Percentiles rank a stretch among this genome's conserved stretches.
Conservation (phyloP, 2,888 invertebrate genomes). For the Priapulus caudatus region DNA sequence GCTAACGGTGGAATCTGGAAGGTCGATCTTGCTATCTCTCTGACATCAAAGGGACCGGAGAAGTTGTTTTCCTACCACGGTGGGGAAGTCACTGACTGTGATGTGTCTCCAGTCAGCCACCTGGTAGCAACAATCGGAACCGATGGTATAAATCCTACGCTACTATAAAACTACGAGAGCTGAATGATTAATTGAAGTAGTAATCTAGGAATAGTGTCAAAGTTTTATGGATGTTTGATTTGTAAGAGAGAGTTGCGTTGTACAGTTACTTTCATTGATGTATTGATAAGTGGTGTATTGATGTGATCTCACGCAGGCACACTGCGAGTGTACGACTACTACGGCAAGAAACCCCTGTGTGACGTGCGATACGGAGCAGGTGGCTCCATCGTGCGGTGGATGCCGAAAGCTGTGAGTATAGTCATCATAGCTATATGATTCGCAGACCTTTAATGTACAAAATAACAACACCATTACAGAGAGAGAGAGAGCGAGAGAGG, state of each 20-base stretch:
- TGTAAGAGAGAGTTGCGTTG: too few species aligned
- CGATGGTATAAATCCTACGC: slow-evolving; percentile 46
- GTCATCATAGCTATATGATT: neutral
- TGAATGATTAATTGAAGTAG: neutral
- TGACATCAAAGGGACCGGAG: slow-evolving; percentile 42
- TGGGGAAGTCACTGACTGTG: slow-evolving; percentile 57
- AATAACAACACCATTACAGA: too few species aligned
- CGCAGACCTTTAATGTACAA: too few species aligned
- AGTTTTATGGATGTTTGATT: too few species aligned
- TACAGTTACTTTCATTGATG: too few species aligned
- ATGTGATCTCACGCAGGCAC: slow-evolving; percentile 23
- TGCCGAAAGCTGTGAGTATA: slow-evolving; percentile 43
- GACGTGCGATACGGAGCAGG: slow-evolving; percentile 50
- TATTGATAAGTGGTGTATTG: too few species aligned
- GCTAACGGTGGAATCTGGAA: slow-evolving; percentile 70
- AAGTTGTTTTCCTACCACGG: slow-evolving; percentile 58
- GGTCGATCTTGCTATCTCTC: slow-evolving; percentile 51
- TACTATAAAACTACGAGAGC: slow-evolving; percentile 16
- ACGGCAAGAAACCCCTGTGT: slow-evolving; percentile 47
- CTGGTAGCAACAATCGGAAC: slow-evolving; percentile 58
- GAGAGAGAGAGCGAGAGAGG: too few species aligned
- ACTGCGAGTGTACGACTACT: slow-evolving; percentile 59
- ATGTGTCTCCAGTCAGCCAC: slow-evolving; percentile 53
- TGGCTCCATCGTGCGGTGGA: slow-evolving; percentile 49
- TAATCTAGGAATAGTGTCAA: too few species aligned